A percentile compares a stretch with the other conserved stretches of the same genome.
phyloP scores from a whole-genome alignment of 2,113 vertebrate genomes.

The Uria lomvia region DNA sequence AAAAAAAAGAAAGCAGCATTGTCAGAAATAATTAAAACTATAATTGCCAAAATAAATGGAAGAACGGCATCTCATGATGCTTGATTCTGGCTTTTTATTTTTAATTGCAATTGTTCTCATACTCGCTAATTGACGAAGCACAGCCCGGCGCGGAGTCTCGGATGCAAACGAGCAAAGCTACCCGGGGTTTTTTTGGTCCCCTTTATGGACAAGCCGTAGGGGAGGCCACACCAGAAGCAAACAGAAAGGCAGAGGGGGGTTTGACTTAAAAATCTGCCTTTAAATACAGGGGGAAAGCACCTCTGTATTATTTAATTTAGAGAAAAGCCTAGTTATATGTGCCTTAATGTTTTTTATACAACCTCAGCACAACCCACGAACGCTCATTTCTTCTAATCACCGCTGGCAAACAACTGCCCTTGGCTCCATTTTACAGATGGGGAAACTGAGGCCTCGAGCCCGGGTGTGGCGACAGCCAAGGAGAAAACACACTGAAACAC shows the following conservation, averaged over 20 bases:
- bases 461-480: rapidly evolving
- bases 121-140: neutral
- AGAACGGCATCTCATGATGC: neutral
- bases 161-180: neutral
- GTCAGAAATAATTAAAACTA: constrained; percentile 56
- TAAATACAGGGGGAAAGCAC: neutral
- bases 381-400: no score
- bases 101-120: constrained; percentile 44
- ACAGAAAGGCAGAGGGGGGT: neutral
- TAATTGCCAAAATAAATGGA: constrained; percentile 57
- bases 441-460: neutral
- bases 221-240: neutral
- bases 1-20: neutral
- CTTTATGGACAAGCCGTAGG: neutral
- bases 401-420: neutral
- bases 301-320: neutral
- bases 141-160: neutral
- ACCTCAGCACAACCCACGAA: neutral
- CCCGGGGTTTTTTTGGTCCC: neutral
- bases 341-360: rapidly evolving
- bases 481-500: neutral
- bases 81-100: constrained; percentile 3
- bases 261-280: neutral
- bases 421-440: neutral
- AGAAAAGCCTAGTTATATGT: neutral